Evolutionary conservation across 2,797 vertebrate species (phyloP).

Genomic region (Fundulus diaphanus): DNA sequence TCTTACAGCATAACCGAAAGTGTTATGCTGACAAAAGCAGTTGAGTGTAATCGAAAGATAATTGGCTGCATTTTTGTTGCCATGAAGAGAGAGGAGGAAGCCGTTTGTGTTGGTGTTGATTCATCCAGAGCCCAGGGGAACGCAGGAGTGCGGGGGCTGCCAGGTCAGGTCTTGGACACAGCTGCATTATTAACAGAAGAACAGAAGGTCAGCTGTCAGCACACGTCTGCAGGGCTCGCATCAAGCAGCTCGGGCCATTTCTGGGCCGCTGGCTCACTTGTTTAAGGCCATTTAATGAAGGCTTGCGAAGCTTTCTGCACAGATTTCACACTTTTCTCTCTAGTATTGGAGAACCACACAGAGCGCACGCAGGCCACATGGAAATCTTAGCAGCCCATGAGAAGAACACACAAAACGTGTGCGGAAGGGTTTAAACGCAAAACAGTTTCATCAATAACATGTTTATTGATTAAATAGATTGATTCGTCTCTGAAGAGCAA

Average conservation of each 20-base stretch:
- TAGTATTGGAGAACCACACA: conserved; percentile 13
- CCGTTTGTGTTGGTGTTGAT: conserved; percentile 46
- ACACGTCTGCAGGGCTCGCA: conserved; percentile 51
- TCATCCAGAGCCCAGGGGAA: conserved; percentile 32
- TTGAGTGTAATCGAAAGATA: conserved; percentile 2
- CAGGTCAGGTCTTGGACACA: conserved; percentile 61
- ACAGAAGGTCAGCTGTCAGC: conserved; percentile 67
- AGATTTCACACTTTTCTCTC: conserved; percentile 3
- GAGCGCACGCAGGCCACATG: background rate
- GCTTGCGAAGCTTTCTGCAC: conserved; percentile 3
- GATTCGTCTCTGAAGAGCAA: background rate
- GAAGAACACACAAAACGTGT: background rate
- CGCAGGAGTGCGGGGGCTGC: conserved; percentile 17
- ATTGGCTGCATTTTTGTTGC: conserved; percentile 37
- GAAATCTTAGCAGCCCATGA: background rate
- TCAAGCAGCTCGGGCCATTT: conserved; percentile 39
- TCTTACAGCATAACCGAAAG: background rate
- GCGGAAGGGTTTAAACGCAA: too few relatives aligned
- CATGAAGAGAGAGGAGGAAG: conserved; percentile 34
- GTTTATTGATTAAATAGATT: background rate
- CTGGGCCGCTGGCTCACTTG: conserved; percentile 35
- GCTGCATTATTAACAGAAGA: conserved; percentile 70
- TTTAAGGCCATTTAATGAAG: conserved; percentile 32
- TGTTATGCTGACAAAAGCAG: background rate
- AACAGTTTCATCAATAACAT: background rate